Percentiles rank a stretch among this genome's conserved stretches.
phyloP scores from a whole-genome alignment of 2,797 vertebrate species.

The Poeciliopsis gracilis region DNA sequence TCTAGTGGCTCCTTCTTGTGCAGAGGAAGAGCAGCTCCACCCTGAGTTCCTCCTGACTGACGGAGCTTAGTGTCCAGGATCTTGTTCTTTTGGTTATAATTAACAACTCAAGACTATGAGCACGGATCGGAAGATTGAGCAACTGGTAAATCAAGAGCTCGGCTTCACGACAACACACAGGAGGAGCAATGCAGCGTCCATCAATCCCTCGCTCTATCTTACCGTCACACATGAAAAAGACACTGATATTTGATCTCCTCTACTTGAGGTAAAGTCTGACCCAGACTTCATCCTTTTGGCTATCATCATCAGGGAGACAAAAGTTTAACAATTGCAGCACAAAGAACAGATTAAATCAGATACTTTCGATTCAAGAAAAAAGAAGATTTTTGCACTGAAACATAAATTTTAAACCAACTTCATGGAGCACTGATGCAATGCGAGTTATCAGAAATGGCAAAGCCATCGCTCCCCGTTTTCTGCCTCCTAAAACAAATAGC shows the following conservation, averaged over 20 bases:
- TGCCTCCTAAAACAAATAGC: slow-evolving; percentile 60
- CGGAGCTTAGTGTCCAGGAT: neutral
- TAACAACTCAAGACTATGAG: neutral
- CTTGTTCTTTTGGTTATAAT: neutral
- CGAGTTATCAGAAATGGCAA: slow-evolving; percentile 35
- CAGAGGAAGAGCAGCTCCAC: neutral
- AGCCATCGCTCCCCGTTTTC: slow-evolving; percentile 27
- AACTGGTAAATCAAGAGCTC: neutral
- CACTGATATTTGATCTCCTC: neutral
- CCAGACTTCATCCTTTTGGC: neutral
- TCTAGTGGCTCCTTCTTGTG: neutral
- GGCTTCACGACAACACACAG: neutral
- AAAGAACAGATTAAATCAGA: slow-evolving; percentile 19
- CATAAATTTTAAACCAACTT: slow-evolving; percentile 38
- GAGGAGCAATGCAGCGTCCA: neutral
- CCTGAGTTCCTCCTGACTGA: neutral
- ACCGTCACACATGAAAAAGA: neutral
- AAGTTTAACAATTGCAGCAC: neutral
- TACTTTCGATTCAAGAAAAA: slow-evolving; percentile 16
- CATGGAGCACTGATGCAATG: slow-evolving; percentile 26
- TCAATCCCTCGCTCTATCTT: neutral
- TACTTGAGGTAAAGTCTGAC: neutral
- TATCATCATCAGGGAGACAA: neutral
- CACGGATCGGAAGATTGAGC: neutral
- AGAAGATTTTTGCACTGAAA: slow-evolving; percentile 27